Evolutionary conservation across 2,888 invertebrate species (phyloP), one percentile per base, ranked within the genome.

Genomic region (Coleophora flavipennella): DNA sequence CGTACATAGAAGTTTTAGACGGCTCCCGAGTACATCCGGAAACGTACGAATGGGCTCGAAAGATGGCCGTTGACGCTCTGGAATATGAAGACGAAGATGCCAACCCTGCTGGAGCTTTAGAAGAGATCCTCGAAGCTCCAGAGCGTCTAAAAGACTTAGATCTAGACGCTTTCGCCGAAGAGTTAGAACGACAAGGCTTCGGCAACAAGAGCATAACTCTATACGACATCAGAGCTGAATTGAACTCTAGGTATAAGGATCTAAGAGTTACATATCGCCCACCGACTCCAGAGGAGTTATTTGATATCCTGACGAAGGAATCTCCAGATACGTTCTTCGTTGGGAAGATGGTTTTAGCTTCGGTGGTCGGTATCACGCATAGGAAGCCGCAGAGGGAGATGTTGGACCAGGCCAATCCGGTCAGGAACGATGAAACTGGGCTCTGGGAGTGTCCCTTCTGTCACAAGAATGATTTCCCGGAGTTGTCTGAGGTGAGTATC

Each of bases 51-150:
- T 99, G 99, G 99, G 99, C 99, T 0, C 87, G 99, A 31, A 99
- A 99, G 81, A 99, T 99, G 99, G 99, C 99, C 0, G 97, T 99
- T 0, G 99, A 99, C 75, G 99, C 99, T 1, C 81, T 99, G 35
- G 99, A 99, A 59, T 97, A 98, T 57, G 98, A 99, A 62, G 98
- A 98, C 61, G 97, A 97, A 66, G 97, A 96, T 53, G 93, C 94
- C 0, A 97, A 97, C 76, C 97, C 98, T 0, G 97, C 98, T 0
- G 96, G 96, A 0, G 99, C 99, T 10, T 80, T 99, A 20, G 99
- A 99, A 73, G 99, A 99, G 73, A 99, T 99, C 61, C 85, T 99
- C 1, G 97, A 98, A 71, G 92, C 95, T 8, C 98, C 99, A 0
- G 97, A 97, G 64, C 87, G 96, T 53, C 79, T 97, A 20, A 96